These are phyloP conservation scores for Homalodisca vitripennis DNA, from an alignment of 1,140 invertebrate genomes.

Conservation along the genomic window DNA sequence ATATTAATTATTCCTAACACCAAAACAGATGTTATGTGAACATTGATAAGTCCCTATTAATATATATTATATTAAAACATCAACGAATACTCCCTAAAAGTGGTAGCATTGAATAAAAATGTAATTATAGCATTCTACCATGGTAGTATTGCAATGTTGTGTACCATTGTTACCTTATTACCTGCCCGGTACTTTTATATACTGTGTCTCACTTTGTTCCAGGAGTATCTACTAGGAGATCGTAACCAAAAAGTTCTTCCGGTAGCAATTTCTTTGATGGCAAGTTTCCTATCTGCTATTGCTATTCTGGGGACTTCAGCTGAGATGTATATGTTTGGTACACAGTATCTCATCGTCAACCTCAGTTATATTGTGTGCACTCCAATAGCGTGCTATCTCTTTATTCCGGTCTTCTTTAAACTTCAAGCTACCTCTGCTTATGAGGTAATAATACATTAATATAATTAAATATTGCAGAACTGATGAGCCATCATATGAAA, in stretches of 20 bases:
- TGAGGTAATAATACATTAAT: too few relatives aligned
- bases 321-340: constrained; percentile 82
- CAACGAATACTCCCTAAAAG: constrained; percentile 43
- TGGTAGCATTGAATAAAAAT: neutral
- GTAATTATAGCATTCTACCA: neutral
- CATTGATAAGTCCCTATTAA: too few relatives aligned
- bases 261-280: constrained; percentile 86
- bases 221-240: constrained; percentile 83
- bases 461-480: too few relatives aligned
- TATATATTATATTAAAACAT: too few relatives aligned
- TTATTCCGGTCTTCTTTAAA: constrained; percentile 86
- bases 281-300: constrained; percentile 93
- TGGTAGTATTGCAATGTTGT: neutral
- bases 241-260: constrained; percentile 72
- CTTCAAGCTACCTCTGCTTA: constrained; percentile 85
- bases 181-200: too few relatives aligned
- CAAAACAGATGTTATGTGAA: too few relatives aligned
- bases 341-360: constrained; percentile 83
- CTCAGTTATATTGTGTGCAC: constrained; percentile 79
- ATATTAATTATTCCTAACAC: too few relatives aligned
- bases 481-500: too few relatives aligned
- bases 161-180: neutral
- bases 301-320: constrained; percentile 85
- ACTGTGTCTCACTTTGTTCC: constrained; percentile 46
- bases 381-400: constrained; percentile 76